Percentiles rank a stretch among this genome's conserved stretches.
Conservation (phyloP, 2,797 vertebrate species). For the Eutrigla gurnardus region DNA sequence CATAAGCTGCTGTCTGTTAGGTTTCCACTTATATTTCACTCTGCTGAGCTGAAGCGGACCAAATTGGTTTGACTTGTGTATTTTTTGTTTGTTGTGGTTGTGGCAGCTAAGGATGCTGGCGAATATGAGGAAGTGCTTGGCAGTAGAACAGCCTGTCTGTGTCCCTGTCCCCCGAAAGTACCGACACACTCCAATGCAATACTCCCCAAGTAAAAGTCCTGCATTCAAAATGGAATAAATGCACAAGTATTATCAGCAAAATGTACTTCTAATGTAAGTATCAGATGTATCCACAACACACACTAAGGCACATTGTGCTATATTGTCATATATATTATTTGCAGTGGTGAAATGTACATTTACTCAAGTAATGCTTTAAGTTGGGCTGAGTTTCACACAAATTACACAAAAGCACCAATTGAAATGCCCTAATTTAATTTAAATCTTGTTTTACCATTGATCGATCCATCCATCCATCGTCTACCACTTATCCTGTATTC, state of each 20-base stretch:
- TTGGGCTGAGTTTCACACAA: background rate
- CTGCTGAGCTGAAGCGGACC: conserved; percentile 54
- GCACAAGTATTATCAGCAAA: background rate
- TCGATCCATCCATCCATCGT: no score
- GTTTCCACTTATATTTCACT: conserved; percentile 65
- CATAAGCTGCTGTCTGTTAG: conserved; percentile 69
- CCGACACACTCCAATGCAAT: no score
- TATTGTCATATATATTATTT: background rate
- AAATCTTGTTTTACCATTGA: no score
- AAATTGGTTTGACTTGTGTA: conserved; percentile 60
- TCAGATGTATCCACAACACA: no score
- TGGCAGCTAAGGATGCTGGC: conserved; percentile 36
- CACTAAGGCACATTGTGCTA: background rate
- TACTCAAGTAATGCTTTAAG: background rate
- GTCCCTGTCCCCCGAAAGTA: background rate
- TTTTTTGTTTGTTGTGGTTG: conserved; percentile 13
- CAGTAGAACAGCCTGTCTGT: conserved; percentile 29
- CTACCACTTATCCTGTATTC: no score
- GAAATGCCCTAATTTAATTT: no score
- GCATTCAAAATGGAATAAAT: background rate
- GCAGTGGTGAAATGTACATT: background rate
- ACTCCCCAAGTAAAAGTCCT: background rate
- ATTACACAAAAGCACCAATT: background rate
- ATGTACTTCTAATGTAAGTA: background rate
- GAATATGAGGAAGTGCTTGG: conserved; percentile 61